phyloP scores from a whole-genome alignment of 2,113 vertebrate species.

The Otus sunia region DNA sequence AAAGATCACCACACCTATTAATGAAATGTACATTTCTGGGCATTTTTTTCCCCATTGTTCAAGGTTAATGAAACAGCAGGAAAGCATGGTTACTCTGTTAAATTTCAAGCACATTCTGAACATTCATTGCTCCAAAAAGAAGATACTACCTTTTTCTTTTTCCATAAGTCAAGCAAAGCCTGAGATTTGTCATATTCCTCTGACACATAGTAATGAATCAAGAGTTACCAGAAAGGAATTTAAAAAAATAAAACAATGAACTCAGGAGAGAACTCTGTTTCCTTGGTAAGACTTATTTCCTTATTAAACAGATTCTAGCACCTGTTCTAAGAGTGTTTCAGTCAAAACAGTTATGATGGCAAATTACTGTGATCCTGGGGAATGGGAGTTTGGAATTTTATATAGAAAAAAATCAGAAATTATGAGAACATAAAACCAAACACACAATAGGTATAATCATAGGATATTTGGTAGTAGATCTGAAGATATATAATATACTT shows the following conservation, averaged over 20 bases:
- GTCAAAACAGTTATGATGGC: not conserved
- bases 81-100: not conserved
- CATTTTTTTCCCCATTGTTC: not conserved
- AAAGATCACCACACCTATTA: slow-evolving; percentile 16
- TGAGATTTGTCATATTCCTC: not conserved
- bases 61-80: not conserved
- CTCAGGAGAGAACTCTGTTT: not conserved
- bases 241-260: not conserved
- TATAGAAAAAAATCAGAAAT: not conserved
- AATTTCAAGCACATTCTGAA: not conserved
- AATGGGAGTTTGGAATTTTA: not conserved
- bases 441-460: not conserved
- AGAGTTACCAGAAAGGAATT: not conserved
- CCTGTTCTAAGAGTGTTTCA: not conserved
- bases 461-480: not conserved
- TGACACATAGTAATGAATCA: not conserved
- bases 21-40: not conserved
- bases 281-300: not conserved
- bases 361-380: not conserved
- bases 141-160: not conserved
- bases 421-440: not conserved
- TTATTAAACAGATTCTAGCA: not conserved
- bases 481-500: not conserved
- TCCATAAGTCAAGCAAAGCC: not conserved
- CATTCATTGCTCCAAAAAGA: not conserved